These are phyloP conservation scores for Candoia aspera DNA, from an alignment of 2,113 vertebrate species.

Conservation along the genomic window DNA sequence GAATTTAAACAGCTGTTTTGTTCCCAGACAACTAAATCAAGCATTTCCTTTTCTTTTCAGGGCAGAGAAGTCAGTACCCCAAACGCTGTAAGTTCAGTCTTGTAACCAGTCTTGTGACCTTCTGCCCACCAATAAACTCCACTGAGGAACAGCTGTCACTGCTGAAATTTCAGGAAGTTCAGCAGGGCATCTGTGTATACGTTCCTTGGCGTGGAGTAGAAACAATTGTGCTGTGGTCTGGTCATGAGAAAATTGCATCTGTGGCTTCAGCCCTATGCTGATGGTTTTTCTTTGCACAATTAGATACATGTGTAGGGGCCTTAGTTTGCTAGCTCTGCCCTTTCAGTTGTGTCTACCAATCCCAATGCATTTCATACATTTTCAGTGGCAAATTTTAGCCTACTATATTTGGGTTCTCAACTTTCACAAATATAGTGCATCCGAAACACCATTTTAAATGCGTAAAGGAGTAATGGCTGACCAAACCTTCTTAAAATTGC, in stretches of 20 bases:
- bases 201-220: neutral
- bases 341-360: neutral
- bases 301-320: neutral
- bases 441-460: neutral
- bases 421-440: neutral
- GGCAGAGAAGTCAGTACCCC: conserved; percentile 61
- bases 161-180: neutral
- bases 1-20: no score
- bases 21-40: conserved; percentile 41
- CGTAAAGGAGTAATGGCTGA: neutral
- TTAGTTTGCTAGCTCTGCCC: neutral
- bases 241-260: neutral
- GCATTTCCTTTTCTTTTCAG: conserved; percentile 54
- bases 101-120: neutral
- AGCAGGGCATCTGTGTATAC: neutral
- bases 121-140: neutral
- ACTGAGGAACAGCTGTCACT: neutral
- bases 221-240: neutral
- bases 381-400: neutral
- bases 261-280: neutral
- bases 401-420: neutral
- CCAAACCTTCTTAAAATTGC: neutral
- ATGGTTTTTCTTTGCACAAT: neutral
- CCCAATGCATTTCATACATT: neutral
- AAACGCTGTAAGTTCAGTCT: conserved; percentile 65